Percentiles rank a stretch among this genome's conserved stretches.
These are phyloP conservation scores for Rhabdornis inornatus DNA, from an alignment of 2,113 vertebrate species.

Conservation along the genomic window DNA sequence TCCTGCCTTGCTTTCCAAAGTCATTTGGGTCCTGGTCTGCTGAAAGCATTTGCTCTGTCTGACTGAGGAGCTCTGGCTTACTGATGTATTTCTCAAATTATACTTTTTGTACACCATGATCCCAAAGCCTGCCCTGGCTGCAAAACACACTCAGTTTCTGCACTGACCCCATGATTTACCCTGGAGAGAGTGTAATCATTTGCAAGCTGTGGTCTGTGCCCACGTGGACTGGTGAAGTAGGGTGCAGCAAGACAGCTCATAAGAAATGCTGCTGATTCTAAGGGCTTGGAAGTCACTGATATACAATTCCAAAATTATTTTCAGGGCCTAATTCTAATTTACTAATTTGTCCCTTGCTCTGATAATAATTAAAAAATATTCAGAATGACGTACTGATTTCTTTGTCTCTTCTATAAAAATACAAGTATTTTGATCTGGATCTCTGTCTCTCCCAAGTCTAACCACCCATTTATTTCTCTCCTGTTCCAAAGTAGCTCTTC, in stretches of 20 bases:
- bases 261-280: neutral
- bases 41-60: neutral
- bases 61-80: neutral
- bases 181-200: neutral
- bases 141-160: neutral
- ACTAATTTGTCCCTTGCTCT: neutral
- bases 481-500: neutral
- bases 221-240: neutral
- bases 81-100: neutral
- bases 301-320: neutral
- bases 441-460: neutral
- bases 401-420: neutral
- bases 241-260: neutral
- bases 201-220: neutral
- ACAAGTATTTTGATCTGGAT: neutral
- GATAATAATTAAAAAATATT: neutral
- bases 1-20: slow-evolving; percentile 9
- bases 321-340: neutral
- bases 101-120: neutral
- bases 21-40: neutral
- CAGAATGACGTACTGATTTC: neutral
- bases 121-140: neutral
- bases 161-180: neutral
- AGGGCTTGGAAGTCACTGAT: neutral
- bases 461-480: neutral